These are phyloP conservation scores for Lysiphlebus fabarum DNA, from an alignment of 1,140 invertebrate species.

Conservation along the genomic window DNA sequence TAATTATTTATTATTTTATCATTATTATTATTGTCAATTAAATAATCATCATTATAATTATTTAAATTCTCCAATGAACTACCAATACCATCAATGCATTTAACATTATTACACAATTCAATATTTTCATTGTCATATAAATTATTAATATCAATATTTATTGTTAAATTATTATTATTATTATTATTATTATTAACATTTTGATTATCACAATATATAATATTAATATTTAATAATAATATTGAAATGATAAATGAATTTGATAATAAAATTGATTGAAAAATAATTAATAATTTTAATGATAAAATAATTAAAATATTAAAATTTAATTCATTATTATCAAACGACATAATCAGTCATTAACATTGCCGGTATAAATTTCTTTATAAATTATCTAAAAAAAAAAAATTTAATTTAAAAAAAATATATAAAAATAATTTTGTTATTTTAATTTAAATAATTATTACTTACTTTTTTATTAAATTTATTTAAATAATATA, in stretches of 20 bases:
- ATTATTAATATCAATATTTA: no score
- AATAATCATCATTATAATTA: constrained; percentile 1
- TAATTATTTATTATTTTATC: constrained; percentile 23
- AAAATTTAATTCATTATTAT: constrained; percentile 17
- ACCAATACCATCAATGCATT: no score
- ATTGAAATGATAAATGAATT: constrained; percentile 11
- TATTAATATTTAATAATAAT: background rate
- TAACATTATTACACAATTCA: no score
- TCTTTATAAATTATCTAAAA: no score
- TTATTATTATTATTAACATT: background rate
- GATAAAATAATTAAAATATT: constrained; percentile 39
- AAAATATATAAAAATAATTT: no score
- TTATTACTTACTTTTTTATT: no score
- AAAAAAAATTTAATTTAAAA: no score
- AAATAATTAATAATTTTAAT: constrained; percentile 34
- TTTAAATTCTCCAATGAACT: background rate
- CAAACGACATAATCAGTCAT: constrained; percentile 51
- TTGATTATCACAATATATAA: background rate
- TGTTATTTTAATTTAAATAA: no score
- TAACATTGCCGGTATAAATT: constrained; percentile 23
- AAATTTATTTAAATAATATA: no score
- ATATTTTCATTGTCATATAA: background rate
- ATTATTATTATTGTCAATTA: background rate
- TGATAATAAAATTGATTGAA: constrained; percentile 24
- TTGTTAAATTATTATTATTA: background rate